Percentiles rank a stretch among this genome's conserved stretches.
These are phyloP conservation scores for Microtus ochrogaster DNA, from an alignment of 2,113 vertebrate species.

Conservation along the genomic window DNA sequence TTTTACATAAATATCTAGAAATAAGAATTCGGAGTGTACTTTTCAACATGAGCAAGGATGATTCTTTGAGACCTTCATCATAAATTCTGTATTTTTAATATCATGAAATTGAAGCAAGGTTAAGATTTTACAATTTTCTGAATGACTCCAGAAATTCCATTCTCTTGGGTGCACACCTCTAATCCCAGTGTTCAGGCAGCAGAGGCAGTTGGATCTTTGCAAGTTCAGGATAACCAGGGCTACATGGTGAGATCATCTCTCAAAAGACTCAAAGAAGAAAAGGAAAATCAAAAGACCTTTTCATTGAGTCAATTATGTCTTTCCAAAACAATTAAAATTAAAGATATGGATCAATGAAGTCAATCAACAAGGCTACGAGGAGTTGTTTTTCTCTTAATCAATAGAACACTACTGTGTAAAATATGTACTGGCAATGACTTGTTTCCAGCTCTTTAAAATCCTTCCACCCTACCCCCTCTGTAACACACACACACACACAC, in stretches of 20 bases:
- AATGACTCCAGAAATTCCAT: conserved; percentile 14
- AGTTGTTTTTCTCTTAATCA: neutral
- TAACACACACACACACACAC: neutral
- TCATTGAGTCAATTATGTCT: neutral
- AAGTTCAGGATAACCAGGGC: neutral
- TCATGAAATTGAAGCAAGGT: neutral
- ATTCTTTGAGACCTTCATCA: neutral
- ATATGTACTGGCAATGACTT: neutral
- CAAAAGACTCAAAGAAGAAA: neutral
- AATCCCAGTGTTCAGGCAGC: neutral
- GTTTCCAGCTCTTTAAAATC: neutral
- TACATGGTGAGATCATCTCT: neutral
- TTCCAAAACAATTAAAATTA: conserved; percentile 16
- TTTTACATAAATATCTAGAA: conserved; percentile 31
- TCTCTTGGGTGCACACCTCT: neutral
- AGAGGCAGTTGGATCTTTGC: neutral
- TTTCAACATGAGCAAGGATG: neutral
- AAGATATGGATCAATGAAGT: neutral
- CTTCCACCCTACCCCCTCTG: neutral
- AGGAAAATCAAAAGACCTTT: neutral
- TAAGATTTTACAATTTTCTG: conserved; percentile 32
- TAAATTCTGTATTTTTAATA: conserved; percentile 4
- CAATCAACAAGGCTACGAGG: neutral
- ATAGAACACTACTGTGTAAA: neutral
- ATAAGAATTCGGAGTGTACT: conserved; percentile 27